Evolutionary conservation across 2,113 vertebrate species (phyloP).

Genomic region (Catharus fuscescens): DNA sequence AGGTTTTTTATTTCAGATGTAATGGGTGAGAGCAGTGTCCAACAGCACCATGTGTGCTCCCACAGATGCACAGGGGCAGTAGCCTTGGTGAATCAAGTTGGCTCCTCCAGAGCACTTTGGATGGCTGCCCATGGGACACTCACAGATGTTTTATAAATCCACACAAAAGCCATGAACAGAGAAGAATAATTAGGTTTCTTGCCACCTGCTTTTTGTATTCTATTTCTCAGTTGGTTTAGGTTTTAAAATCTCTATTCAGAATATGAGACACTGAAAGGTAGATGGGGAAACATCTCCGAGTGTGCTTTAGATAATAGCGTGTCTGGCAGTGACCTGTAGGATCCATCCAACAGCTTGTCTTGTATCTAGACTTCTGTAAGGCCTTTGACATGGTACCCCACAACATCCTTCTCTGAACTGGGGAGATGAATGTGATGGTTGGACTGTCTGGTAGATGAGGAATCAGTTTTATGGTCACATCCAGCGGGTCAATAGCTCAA

Average conservation of each 20-base stretch:
- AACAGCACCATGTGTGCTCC: background rate
- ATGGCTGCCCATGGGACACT: background rate
- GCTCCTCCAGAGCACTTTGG: background rate
- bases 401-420: background rate
- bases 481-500: background rate
- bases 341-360: background rate
- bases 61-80: background rate
- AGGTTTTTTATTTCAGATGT: background rate
- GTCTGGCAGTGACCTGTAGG: background rate
- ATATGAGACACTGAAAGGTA: background rate
- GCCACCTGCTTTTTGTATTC: constrained; percentile 31
- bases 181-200: background rate
- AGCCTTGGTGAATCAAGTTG: background rate
- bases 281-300: background rate
- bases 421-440: background rate
- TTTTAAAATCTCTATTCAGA: background rate
- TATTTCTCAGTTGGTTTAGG: background rate
- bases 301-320: background rate
- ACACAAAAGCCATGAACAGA: background rate
- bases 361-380: background rate
- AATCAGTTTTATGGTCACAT: background rate
- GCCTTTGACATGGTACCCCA: background rate
- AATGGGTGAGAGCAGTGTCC: background rate
- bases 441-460: background rate
- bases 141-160: constrained; percentile 16